phyloP scores from a whole-genome alignment of 2,888 invertebrate genomes.

The Chouioia cunea region DNA sequence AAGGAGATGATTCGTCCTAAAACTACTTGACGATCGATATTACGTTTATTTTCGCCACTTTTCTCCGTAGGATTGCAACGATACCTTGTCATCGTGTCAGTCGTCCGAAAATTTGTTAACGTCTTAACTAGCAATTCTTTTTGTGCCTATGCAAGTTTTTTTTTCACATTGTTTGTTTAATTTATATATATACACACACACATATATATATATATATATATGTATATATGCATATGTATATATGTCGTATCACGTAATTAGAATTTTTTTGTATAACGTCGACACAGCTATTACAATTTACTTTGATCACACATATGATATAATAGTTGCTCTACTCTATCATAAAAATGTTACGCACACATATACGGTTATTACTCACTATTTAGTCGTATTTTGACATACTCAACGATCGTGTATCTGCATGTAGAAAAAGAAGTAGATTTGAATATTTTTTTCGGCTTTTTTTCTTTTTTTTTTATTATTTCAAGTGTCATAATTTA shows the following conservation, averaged over 20 bases:
- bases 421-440: conserved; percentile 14
- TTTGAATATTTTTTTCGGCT: conserved; percentile 3
- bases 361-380: no score
- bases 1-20: conserved; percentile 5
- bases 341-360: conserved; percentile 18
- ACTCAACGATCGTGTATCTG: background rate
- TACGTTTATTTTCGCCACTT: conserved; percentile 17
- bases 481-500: conserved; percentile 2
- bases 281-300: no score
- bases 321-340: conserved; percentile 28
- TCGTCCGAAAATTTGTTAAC: conserved; percentile 27
- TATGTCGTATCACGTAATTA: no score
- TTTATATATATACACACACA: no score
- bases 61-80: background rate
- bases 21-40: conserved; percentile 14
- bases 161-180: background rate
- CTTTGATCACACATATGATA: conserved; percentile 5
- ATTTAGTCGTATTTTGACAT: conserved; percentile 13
- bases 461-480: background rate
- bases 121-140: conserved; percentile 61
- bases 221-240: no score
- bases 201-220: no score
- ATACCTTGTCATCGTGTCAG: background rate
- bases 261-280: no score
- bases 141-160: conserved; percentile 58